phyloP scores from a whole-genome alignment of 2,888 invertebrate species.

The Aphidius colemani region DNA sequence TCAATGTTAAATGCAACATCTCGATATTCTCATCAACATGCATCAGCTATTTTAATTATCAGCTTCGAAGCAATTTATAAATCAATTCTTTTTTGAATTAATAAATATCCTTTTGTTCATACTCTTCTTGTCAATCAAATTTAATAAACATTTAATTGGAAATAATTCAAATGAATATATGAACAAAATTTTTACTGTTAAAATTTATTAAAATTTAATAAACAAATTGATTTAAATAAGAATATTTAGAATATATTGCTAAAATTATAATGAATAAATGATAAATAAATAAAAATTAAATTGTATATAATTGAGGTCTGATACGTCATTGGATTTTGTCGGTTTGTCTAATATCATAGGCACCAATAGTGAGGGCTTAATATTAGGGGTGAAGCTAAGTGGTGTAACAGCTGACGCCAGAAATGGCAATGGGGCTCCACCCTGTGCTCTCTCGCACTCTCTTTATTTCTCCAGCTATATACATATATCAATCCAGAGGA shows the following conservation, averaged over 20 bases:
- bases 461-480: no score
- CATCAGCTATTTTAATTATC: no score
- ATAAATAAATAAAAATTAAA: slow-evolving; percentile 14
- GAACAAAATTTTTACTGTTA: no score
- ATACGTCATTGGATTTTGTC: slow-evolving; percentile 57
- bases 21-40: slow-evolving; percentile 28
- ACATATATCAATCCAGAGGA: no score
- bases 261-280: not conserved
- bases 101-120: slow-evolving; percentile 32
- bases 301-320: slow-evolving; percentile 30
- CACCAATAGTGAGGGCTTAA: slow-evolving; percentile 60
- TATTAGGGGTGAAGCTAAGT: slow-evolving; percentile 62
- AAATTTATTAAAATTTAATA: no score
- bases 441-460: slow-evolving; percentile 26
- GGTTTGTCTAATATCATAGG: slow-evolving; percentile 59
- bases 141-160: slow-evolving; percentile 1
- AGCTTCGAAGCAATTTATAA: no score
- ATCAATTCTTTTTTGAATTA: no score
- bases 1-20: slow-evolving; percentile 55
- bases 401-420: slow-evolving; percentile 65
- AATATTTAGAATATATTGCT: no score
- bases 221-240: no score
- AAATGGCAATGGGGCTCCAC: slow-evolving; percentile 25
- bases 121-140: slow-evolving; percentile 44
- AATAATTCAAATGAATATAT: slow-evolving; percentile 20